phyloP scores from a whole-genome alignment of 2,113 vertebrate genomes.

The Ancistrus triradiatus region DNA sequence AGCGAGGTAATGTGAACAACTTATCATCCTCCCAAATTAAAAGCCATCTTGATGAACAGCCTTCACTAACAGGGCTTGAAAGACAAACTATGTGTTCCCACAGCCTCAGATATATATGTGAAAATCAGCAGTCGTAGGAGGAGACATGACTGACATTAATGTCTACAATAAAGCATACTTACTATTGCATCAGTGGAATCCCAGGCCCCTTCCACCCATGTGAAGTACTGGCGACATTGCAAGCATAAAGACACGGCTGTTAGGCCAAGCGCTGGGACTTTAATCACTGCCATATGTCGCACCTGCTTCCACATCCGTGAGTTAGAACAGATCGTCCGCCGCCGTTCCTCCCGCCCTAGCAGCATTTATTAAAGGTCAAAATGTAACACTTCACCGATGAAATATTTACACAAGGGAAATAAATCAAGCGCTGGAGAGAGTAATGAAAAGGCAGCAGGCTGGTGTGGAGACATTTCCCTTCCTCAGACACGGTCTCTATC shows the following conservation, averaged over 20 bases:
- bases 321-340: conserved; percentile 38
- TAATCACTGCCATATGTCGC: conserved; percentile 43
- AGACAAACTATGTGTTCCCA: conserved; percentile 22
- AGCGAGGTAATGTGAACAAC: conserved; percentile 23
- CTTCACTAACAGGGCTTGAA: conserved; percentile 29
- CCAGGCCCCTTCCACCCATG: neutral
- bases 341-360: conserved; percentile 33
- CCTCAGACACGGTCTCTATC: too few relatives aligned
- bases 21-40: conserved; percentile 33
- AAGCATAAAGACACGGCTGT: conserved; percentile 17
- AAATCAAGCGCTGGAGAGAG: conserved; percentile 48
- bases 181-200: conserved; percentile 18
- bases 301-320: conserved; percentile 30
- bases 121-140: conserved; percentile 32
- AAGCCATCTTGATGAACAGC: conserved; percentile 36
- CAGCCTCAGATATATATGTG: conserved; percentile 26
- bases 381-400: conserved; percentile 54
- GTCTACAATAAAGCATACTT: conserved; percentile 39
- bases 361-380: conserved; percentile 56
- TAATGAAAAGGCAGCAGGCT: conserved; percentile 41
- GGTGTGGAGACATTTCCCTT: neutral
- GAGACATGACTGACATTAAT: conserved; percentile 34
- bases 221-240: conserved; percentile 16
- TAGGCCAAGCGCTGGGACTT: conserved; percentile 32
- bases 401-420: conserved; percentile 57